These are phyloP conservation scores for Amazona guildingii DNA, from an alignment of 2,113 vertebrate species.

Conservation along the genomic window DNA sequence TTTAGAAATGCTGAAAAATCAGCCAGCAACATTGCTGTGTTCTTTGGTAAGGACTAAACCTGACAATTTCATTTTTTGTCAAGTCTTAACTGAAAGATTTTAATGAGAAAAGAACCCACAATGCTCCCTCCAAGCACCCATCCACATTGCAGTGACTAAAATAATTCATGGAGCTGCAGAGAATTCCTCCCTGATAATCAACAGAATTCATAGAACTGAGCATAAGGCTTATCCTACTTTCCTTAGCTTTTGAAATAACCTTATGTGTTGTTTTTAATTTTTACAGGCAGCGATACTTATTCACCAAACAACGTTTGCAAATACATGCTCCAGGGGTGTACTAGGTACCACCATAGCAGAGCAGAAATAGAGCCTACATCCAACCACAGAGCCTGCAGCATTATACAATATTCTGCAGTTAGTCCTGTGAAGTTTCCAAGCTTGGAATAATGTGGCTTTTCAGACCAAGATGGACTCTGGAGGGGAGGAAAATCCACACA, in stretches of 20 bases:
- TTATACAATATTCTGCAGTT: neutral
- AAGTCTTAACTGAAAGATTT: neutral
- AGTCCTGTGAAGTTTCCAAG: neutral
- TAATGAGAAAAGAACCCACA: neutral
- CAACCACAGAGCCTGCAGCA: neutral
- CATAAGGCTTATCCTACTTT: neutral
- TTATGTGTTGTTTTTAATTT: neutral
- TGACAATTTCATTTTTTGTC: neutral
- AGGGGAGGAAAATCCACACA: neutral
- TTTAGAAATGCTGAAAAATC: neutral
- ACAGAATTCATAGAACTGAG: neutral
- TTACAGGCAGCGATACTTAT: neutral
- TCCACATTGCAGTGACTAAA: neutral
- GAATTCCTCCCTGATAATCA: neutral
- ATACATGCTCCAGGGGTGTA: neutral
- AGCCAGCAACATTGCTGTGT: neutral
- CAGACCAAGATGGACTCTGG: neutral
- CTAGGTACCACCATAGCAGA: neutral
- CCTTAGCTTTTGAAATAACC: neutral
- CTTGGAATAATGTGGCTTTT: neutral
- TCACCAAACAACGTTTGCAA: neutral
- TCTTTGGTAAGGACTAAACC: neutral
- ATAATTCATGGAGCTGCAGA: neutral
- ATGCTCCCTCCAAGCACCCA: neutral
- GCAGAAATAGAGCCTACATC: neutral